A percentile compares a stretch with the other conserved stretches of the same genome.
Evolutionary conservation across 2,888 invertebrate species (phyloP).

Genomic region (Seladonia tumulorum): DNA sequence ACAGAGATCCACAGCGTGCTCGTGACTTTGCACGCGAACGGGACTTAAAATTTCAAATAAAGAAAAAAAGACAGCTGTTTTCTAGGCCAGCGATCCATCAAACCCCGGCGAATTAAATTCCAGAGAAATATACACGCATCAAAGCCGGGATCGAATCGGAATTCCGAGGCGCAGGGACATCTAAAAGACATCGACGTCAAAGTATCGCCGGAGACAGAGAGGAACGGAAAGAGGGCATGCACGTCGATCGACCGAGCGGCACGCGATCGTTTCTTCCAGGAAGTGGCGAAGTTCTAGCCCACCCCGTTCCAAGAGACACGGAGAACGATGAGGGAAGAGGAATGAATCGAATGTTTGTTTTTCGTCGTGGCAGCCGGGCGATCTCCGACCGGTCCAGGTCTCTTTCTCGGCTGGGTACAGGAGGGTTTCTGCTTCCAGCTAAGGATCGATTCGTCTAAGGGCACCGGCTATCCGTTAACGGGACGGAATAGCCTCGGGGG

Average conservation of each 20-base stretch:
- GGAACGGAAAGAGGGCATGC: background rate
- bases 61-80: background rate
- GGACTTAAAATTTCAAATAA: background rate
- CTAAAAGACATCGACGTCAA: background rate
- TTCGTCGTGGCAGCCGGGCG: slow-evolving; percentile 43
- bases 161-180: background rate
- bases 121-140: background rate
- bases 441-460: slow-evolving; percentile 79
- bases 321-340: slow-evolving; percentile 37
- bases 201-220: background rate
- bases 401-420: slow-evolving; percentile 16
- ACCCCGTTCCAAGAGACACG: background rate
- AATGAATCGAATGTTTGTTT: slow-evolving; percentile 65
- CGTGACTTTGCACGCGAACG: background rate
- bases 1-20: too few species aligned
- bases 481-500: slow-evolving; percentile 80
- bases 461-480: slow-evolving; percentile 79
- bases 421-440: slow-evolving; percentile 48
- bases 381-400: slow-evolving; percentile 5
- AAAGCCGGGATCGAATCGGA: background rate
- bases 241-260: slow-evolving; percentile 46
- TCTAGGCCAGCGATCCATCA: background rate
- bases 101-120: slow-evolving; percentile 2
- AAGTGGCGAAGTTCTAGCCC: slow-evolving; percentile 49
- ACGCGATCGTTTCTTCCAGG: slow-evolving; percentile 41